These are phyloP conservation scores for Sarcophaga peregrina DNA, from an alignment of 1,140 invertebrate genomes.

Conservation along the genomic window DNA sequence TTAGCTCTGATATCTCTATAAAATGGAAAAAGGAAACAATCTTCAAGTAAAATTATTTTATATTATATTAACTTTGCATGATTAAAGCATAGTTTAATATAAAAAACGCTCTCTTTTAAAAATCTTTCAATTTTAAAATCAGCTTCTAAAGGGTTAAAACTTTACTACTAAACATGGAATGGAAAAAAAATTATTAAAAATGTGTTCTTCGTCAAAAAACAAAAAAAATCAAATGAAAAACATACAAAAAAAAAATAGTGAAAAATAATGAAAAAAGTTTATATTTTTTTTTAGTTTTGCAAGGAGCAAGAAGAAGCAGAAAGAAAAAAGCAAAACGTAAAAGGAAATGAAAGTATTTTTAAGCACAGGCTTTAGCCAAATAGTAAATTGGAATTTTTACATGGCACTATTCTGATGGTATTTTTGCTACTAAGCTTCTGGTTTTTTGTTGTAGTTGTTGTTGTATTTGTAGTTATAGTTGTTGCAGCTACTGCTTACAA, in stretches of 20 bases:
- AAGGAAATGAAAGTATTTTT: constrained; percentile 39
- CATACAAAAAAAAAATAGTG: not conserved
- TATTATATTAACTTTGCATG: too few relatives aligned
- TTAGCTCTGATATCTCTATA: too few relatives aligned
- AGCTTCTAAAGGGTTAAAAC: not conserved
- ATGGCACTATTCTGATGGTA: constrained; percentile 35
- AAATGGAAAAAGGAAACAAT: too few relatives aligned
- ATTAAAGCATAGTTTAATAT: too few relatives aligned
- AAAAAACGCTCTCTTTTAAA: too few relatives aligned
- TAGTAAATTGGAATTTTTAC: constrained; percentile 37
- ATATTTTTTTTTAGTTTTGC: too few relatives aligned
- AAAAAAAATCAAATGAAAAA: not conserved
- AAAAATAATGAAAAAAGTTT: not conserved
- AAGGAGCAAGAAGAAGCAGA: too few relatives aligned
- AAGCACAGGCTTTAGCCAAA: constrained; percentile 28
- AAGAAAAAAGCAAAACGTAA: not conserved
- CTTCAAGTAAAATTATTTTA: too few relatives aligned
- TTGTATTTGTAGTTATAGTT: not conserved
- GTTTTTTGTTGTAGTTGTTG: constrained; percentile 16
- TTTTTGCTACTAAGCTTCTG: constrained; percentile 38
- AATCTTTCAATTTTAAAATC: too few relatives aligned
- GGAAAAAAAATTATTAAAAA: not conserved
- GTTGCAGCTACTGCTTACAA: not conserved
- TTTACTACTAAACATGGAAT: not conserved
- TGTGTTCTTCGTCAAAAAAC: not conserved